Evolutionary conservation across 2,797 vertebrate genomes (phyloP).

Genomic region (Sciaenops ocellatus): DNA sequence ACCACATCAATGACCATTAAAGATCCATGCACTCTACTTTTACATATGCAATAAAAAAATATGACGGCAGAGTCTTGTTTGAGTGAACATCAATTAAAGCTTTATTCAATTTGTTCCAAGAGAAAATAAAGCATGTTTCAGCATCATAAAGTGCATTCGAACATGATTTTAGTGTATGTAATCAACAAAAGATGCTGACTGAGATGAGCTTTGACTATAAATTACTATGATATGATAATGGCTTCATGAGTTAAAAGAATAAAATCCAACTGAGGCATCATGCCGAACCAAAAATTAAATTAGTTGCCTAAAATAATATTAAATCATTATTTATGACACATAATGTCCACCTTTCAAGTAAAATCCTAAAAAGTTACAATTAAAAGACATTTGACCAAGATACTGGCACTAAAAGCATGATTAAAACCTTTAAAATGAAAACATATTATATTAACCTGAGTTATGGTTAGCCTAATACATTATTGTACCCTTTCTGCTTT

Average conservation of each 20-base stretch:
- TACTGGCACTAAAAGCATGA: background rate
- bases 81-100: background rate
- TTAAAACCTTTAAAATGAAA: conserved; percentile 15
- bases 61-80: background rate
- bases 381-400: conserved; percentile 5
- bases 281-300: conserved; percentile 23
- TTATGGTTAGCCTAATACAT: conserved; percentile 17
- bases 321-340: background rate
- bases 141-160: conserved; percentile 76
- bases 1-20: background rate
- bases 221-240: background rate
- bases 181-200: conserved; percentile 33
- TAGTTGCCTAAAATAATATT: conserved; percentile 31
- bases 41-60: background rate
- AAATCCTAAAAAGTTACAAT: conserved; percentile 27
- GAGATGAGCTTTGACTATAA: conserved; percentile 6
- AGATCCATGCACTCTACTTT: background rate
- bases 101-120: conserved; percentile 59
- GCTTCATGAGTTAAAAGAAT: conserved; percentile 12
- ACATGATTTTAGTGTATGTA: conserved; percentile 37
- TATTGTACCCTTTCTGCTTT: conserved; percentile 11
- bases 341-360: conserved; percentile 40
- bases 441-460: conserved; percentile 43
- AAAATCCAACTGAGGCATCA: background rate
- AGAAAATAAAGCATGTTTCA: conserved; percentile 50